Evolutionary conservation across 1,140 invertebrate species (phyloP).

Genomic region (Sesamia nonagrioides): DNA sequence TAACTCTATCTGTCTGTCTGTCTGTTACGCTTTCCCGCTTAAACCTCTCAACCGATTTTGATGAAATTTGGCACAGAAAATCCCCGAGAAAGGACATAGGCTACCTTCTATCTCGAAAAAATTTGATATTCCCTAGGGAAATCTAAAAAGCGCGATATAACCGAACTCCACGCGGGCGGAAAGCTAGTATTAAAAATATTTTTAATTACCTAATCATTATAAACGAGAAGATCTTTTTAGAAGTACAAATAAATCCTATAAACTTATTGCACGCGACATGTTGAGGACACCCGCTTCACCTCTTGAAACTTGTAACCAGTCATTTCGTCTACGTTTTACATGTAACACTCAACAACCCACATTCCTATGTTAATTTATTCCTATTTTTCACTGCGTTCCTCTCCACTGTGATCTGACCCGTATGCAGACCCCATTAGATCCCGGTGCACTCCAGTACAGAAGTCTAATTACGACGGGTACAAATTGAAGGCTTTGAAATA

Average conservation of each 20-base stretch:
- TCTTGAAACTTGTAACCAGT: conserved; percentile 2
- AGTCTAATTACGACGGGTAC: conserved; percentile 64
- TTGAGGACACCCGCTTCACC: not conserved
- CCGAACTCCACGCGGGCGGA: no score
- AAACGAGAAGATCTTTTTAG: no score
- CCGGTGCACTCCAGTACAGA: conserved; percentile 50
- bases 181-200: no score
- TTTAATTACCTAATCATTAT: no score
- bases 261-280: not conserved
- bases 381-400: conserved; percentile 31
- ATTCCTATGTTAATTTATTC: conserved; percentile 34
- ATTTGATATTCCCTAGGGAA: no score
- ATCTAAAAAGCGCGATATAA: no score
- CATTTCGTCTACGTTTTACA: not conserved
- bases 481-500: conserved; percentile 70
- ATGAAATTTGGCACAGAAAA: no score
- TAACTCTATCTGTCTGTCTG: no score
- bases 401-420: conserved; percentile 41
- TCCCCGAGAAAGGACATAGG: no score
- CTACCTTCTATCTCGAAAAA: no score
- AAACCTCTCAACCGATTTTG: no score
- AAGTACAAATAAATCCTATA: not conserved
- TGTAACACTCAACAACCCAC: not conserved
- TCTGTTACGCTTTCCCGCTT: no score
- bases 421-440: conserved; percentile 46